These are phyloP conservation scores for zebrafish (Danio rerio) DNA, from an alignment of 2,113 vertebrate species.

Conservation along the genomic window DNA sequence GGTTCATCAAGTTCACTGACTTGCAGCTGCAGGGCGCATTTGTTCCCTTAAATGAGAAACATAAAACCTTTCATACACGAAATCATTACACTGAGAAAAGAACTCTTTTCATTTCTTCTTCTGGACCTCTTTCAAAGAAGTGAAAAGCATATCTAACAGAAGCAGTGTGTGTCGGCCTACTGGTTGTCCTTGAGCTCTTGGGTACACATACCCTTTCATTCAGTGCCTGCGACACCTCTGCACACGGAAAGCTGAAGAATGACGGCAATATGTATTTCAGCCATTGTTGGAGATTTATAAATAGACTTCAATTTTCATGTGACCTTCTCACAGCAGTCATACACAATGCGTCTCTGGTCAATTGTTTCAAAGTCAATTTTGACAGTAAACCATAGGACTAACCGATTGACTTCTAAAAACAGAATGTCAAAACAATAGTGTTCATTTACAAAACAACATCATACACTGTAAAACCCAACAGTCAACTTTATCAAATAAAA, in stretches of 20 bases:
- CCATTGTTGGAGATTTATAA: background rate
- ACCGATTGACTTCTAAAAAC: too few relatives aligned
- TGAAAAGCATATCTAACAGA: constrained; percentile 27
- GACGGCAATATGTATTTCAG: constrained; percentile 10
- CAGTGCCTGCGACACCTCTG: background rate
- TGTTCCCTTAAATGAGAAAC: too few relatives aligned
- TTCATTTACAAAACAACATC: too few relatives aligned
- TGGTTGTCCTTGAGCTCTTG: constrained; percentile 48
- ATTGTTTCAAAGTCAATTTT: background rate
- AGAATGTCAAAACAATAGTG: too few relatives aligned
- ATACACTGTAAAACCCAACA: too few relatives aligned
- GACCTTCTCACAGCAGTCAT: background rate
- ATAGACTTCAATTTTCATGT: background rate
- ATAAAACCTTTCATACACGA: background rate
- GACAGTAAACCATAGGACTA: too few relatives aligned
- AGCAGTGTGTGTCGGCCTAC: background rate
- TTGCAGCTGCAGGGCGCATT: too few relatives aligned
- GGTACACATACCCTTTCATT: constrained; percentile 35
- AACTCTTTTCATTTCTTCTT: constrained; percentile 23
- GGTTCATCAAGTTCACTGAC: too few relatives aligned
- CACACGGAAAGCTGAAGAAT: constrained; percentile 21
- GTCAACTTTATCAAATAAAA: too few relatives aligned
- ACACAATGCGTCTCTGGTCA: background rate
- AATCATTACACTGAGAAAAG: constrained; percentile 4
- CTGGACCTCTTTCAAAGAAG: constrained; percentile 42